These are phyloP conservation scores for Drosophila glabriapex DNA, from an alignment of 2,888 invertebrate species.

Conservation along the genomic window DNA sequence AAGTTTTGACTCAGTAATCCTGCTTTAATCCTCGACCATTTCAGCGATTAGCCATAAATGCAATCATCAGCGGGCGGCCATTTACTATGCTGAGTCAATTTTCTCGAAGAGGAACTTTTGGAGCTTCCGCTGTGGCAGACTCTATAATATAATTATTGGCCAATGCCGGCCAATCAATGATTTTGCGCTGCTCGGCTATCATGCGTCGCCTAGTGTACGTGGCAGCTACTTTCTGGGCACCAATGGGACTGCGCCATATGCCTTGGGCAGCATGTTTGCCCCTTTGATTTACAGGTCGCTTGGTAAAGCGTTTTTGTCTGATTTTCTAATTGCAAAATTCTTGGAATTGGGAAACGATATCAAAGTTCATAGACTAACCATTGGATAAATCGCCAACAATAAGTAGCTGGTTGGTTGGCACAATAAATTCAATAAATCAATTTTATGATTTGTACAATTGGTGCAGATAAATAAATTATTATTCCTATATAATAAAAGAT, in stretches of 20 bases:
- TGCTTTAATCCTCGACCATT: neutral
- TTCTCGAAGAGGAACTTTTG: constrained; percentile 85
- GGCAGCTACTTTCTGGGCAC: constrained; percentile 86
- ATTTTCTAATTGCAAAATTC: neutral
- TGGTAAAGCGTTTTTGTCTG: neutral
- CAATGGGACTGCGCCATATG: constrained; percentile 50
- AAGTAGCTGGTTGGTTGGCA: neutral
- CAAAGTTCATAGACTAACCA: too few species aligned
- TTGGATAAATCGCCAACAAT: neutral
- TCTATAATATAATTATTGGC: constrained; percentile 85
- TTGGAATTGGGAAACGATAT: neutral
- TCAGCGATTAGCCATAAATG: constrained; percentile 77
- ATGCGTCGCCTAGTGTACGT: constrained; percentile 80
- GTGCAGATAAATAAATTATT: neutral
- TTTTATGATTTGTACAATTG: neutral
- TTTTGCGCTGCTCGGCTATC: constrained; percentile 86
- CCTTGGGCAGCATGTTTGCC: constrained; percentile 38
- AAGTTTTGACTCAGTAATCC: neutral
- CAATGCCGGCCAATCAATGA: neutral
- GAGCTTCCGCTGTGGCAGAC: constrained; percentile 83
- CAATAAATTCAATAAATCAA: neutral
- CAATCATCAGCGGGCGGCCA: constrained; percentile 87
- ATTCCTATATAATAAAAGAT: neutral
- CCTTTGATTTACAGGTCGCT: neutral
- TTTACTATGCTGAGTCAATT: constrained; percentile 87